Base-by-base conservation (phyloP, 1,140 invertebrate genomes). In the Heliconius nattereri region DNA sequence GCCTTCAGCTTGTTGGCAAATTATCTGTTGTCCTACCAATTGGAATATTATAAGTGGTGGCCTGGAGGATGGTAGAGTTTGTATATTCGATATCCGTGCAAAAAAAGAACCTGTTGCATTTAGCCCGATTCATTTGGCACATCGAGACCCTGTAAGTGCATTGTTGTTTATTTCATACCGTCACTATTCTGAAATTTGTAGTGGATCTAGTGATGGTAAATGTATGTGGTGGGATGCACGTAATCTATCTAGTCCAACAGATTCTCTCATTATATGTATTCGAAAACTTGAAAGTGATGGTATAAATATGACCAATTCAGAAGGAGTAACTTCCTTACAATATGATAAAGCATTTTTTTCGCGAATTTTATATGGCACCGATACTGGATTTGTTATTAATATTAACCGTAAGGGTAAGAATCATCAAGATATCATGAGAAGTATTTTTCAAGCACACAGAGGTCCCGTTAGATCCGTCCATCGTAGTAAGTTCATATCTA, bases 331-430 rank as follows among this genome's bases (percentile, higher is more conserved):
- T 1, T 95, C 96, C 74, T 94, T 98, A 72, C 98, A 98, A 88
- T 98, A 97, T 87, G 98, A 98, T 90, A 95, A 96, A 23, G 97
- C 97, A 1, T 97, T 98, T 85, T 98, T 98, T 1, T 98, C 98
- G 73, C 97, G 97, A 83, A 95, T 94, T 79, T 89, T 95, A 37
- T 93, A 92, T 74, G 97, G 97, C 54, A 97, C 96, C 73, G 97
- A 97, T 87, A 95, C 96, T 94, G 97, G 97, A 11, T 92, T 95
- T 60, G 95, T 98, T 0, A 96, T 98, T 79, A 96, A 96, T 16
- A 97, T 97, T 70, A 98, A 98, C 89, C 95, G 97, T 73, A 95
- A 95, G 76, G 97, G 97, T 6, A 97, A 98, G 93, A 96, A 95
- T 11, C 95, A 96, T 2, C 85, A 93, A 37, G 97, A 98, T 85